phyloP scores from a whole-genome alignment of 92 coral and sea anemone species.

The Heteractis magnifica region DNA sequence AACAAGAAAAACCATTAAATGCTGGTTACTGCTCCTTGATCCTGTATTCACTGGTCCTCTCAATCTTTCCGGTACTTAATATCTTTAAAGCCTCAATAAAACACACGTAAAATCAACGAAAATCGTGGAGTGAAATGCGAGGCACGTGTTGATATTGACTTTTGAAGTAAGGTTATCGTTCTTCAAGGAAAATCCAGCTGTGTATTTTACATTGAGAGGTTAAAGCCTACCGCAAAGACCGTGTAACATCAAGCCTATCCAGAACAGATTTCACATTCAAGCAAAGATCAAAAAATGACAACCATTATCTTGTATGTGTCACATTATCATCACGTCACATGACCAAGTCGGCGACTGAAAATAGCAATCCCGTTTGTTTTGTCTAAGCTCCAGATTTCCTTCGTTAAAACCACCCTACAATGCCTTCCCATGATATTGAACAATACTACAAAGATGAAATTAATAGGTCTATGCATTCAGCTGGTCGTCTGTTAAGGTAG shows the following conservation, averaged over 20 bases:
- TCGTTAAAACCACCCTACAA: neutral
- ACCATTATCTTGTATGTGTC: neutral
- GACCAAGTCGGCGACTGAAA: neutral
- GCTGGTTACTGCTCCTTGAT: neutral
- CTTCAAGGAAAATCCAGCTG: neutral
- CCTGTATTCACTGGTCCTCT: neutral
- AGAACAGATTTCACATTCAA: neutral
- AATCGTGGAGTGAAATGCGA: neutral
- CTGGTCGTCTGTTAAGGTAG: too few species aligned
- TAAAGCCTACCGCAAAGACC: constrained; percentile 8
- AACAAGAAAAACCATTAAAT: neutral
- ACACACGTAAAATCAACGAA: neutral
- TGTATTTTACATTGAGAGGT: neutral
- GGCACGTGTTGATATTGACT: neutral
- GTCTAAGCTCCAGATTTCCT: neutral
- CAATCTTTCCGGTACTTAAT: neutral
- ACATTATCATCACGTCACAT: neutral
- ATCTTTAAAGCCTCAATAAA: neutral
- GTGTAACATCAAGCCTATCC: neutral
- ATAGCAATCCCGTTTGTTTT: neutral
- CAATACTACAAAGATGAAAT: too few species aligned
- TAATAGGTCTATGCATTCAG: too few species aligned
- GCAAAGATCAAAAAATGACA: neutral
- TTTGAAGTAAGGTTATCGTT: neutral
- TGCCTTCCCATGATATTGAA: too few species aligned